phyloP scores from a whole-genome alignment of 2,113 vertebrate genomes.

The Erythrolamprus reginae region DNA sequence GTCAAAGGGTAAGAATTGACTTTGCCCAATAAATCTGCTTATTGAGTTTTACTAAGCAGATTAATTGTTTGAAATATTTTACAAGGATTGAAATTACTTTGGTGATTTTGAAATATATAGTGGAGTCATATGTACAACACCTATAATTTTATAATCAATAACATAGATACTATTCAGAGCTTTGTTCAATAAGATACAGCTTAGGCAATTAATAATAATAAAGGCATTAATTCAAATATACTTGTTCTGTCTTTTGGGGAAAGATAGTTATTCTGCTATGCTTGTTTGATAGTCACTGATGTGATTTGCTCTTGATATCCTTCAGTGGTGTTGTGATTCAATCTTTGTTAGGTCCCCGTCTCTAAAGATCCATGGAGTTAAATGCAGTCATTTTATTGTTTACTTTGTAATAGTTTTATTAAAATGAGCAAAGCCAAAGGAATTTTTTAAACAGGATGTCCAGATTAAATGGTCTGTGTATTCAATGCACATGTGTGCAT shows the following conservation, averaged over 20 bases:
- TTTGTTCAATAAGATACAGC: not conserved
- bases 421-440: not conserved
- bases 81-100: not conserved
- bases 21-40: not conserved
- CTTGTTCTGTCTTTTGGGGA: not conserved
- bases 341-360: not conserved
- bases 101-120: not conserved
- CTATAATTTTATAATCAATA: not conserved
- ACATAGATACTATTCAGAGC: not conserved
- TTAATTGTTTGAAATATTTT: not conserved
- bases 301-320: not conserved
- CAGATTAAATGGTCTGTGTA: not conserved
- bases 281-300: not conserved
- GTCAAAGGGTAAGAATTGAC: not conserved
- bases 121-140: not conserved
- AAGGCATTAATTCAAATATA: not conserved
- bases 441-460: not conserved
- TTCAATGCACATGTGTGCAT: not conserved
- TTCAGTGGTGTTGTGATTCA: not conserved
- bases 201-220: not conserved
- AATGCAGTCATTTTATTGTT: not conserved
- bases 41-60: not conserved
- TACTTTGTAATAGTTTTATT: not conserved
- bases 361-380: not conserved
- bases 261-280: not conserved